Evolutionary conservation across 2,113 vertebrate genomes (phyloP).

Genomic region (Pipra filicauda): DNA sequence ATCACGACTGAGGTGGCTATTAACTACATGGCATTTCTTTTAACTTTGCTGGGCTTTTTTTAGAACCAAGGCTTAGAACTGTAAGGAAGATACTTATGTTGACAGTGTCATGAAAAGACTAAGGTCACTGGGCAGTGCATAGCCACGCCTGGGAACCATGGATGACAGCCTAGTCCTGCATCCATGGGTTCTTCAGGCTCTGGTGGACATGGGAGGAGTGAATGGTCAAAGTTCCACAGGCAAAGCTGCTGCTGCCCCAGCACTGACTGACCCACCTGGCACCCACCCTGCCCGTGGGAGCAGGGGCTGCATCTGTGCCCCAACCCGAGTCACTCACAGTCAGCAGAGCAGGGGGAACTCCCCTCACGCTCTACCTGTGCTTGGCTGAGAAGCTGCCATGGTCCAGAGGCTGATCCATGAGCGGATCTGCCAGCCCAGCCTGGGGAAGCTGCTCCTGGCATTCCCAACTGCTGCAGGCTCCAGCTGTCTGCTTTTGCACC

Average conservation of each 20-base stretch:
- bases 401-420: neutral
- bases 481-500: neutral
- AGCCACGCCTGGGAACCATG: neutral
- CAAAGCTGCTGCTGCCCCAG: neutral
- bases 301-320: neutral
- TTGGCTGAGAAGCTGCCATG: neutral
- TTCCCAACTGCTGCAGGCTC: neutral
- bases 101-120: neutral
- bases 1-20: neutral
- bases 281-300: neutral
- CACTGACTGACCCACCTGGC: neutral
- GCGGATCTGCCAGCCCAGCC: neutral
- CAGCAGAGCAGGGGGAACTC: neutral
- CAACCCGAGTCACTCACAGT: accelerated
- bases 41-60: neutral
- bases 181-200: neutral
- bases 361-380: accelerated
- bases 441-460: accelerated
- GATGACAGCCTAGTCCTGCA: neutral
- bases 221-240: neutral
- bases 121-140: neutral
- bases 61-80: neutral
- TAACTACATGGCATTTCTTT: neutral
- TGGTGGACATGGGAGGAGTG: neutral
- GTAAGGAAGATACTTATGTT: neutral